Base-by-base conservation (phyloP, 2,797 vertebrate genomes). In the Malurus splendens region DNA sequence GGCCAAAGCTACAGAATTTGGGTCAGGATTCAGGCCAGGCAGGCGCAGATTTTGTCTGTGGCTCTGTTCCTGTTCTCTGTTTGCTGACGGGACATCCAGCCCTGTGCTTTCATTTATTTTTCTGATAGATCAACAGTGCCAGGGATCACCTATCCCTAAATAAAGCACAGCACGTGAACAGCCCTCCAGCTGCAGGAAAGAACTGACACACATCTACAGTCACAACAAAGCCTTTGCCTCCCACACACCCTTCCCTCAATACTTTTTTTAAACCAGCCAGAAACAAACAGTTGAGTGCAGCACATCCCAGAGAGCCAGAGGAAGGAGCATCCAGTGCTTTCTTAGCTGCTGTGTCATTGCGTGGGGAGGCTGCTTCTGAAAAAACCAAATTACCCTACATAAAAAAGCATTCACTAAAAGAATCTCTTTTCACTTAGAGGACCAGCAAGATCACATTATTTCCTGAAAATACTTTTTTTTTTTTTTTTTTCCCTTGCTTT, bases 181-280 rank as follows among this genome's bases (percentile, higher is more conserved):
- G 51, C 19, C 60, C 82, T 89, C 61, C 80, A 75, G 4, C 55
- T 73, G 67, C 89, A 83, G 50, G 52, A 45, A 67, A 75, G 89
- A 76, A 83, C 70, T 73, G 91, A 83, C 80, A 92, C 71, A 67
- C 74, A 72, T 75, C 77, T 68, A 4, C 62, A 93, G 60, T 79
- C 82, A 92, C 74, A 89, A 89, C 91, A 94, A 89, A 94, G 87
- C 39, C 77, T 89, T 73, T 0, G 2, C 80, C 92, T 88, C 90
- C 90, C 90, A 88, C 89, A 70, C 71, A 70, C 19, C 7, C 64
- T 86, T 60, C 79, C 52, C 78, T 92, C 70, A 11, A 62, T 60
- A 42, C 67, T 86, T 86, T 82, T 93, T 93, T 87, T 68, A 83
- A 92, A 83, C 73, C 39, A 93, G 62, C 12, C 70, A 86, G 74